Base-by-base conservation (phyloP, 2,888 invertebrate species). In the Stomorhina lunata region DNA sequence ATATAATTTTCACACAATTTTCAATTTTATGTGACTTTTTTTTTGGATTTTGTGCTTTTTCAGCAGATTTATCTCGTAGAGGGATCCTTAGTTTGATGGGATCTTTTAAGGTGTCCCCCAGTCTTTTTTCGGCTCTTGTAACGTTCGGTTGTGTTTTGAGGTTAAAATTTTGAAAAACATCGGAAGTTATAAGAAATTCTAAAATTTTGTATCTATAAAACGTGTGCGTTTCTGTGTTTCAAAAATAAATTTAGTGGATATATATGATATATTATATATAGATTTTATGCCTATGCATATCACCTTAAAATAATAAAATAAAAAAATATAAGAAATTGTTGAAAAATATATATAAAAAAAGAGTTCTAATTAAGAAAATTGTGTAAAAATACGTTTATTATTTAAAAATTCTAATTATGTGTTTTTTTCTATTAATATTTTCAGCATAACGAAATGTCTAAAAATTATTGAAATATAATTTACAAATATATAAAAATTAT, bases 101-200 rank as follows among this genome's bases (percentile, higher is more conserved):
- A 57, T 15, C 15, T 48, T 48, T 37, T 37, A 6, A 57, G 34
- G 43, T 59, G 63, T 75, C 25, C 73, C 50, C 59, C 82, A 82
- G 82, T 82, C 79, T 79, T 79, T 76, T 57, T 53, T 45, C 83
- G 83, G 82, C 81, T 80, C 55, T 84, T 77, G 69, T 57, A 45
- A 53, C 81, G 83, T 78, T 53, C 63, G 71, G 82, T 84, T 77
- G 81, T 78, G 57, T 53, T 79, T 69, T 50, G 27, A 77, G 84
- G 81, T 84, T 73, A 81, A 73, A 66, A 71, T 17, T 22, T 9
- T 22, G 25, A 15, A 34, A 32, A 34, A 63, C 45, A 57, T 20
- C 15, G 3, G 40, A 53, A 40, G 29, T 55, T 63, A n/a, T 43
- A 50, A 71, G 17, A 9, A 15, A 12, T 37, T 15, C 17, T 22